Evolutionary conservation across 2,888 invertebrate species (phyloP).

Genomic region (Diarsia rubi): DNA sequence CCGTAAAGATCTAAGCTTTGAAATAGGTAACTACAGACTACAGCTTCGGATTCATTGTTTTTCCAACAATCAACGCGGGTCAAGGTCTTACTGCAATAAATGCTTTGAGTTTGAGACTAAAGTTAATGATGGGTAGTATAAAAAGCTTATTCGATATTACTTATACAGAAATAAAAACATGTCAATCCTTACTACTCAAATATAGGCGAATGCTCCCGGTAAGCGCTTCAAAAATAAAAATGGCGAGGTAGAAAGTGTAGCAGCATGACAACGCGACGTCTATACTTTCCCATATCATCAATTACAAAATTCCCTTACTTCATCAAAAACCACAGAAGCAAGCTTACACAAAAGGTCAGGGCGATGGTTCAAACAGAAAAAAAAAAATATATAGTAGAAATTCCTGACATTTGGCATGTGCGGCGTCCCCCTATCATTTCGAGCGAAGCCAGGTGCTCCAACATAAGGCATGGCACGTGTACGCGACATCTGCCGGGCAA

Average conservation of each 20-base stretch:
- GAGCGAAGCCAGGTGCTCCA: conserved; percentile 81
- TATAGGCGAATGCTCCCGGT: background rate
- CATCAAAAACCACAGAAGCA: conserved; percentile 17
- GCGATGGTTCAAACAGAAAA: conserved; percentile 21
- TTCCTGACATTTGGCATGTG: conserved; percentile 72
- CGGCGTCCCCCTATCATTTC: conserved; percentile 78
- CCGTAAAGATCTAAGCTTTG: too few species aligned
- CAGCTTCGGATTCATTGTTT: too few species aligned
- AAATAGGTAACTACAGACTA: too few species aligned
- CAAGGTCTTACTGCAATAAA: too few species aligned
- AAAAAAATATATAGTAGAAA: conserved; percentile 28
- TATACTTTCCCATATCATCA: background rate
- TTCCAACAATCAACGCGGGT: too few species aligned
- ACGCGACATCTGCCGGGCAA: conserved; percentile 83
- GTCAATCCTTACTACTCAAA: background rate
- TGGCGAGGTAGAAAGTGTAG: background rate
- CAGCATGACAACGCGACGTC: background rate
- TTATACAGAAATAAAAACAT: background rate
- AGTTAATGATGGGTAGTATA: background rate
- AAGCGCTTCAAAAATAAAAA: background rate
- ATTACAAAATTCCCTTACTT: background rate
- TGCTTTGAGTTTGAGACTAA: background rate
- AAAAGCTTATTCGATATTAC: background rate
- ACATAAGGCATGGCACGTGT: conserved; percentile 85
- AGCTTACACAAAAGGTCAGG: conserved; percentile 43